Evolutionary conservation across 2,888 invertebrate genomes (phyloP), one percentile per base, ranked within the genome.

Genomic region (Serrognathus titanus): DNA sequence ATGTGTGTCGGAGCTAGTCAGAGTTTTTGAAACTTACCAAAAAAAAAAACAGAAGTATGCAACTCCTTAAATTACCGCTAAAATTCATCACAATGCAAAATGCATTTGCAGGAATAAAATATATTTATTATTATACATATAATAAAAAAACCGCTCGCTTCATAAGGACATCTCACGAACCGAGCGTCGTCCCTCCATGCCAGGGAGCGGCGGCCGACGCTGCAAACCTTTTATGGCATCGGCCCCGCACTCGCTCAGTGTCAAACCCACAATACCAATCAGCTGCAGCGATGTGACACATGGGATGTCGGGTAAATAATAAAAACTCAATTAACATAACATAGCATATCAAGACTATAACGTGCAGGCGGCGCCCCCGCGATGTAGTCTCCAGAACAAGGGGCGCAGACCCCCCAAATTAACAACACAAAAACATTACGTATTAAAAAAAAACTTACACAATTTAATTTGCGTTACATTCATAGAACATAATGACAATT

Each of bases 61-160:
- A 73, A 75, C 75, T 75, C 73, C 74, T 75, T 76, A 76, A 74
- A 77, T 78, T 78, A 78, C 78, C 72, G 79, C 79, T 79, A 79
- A 79, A 79, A 79, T 78, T 82, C 80, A 82, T 82, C 82, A 83
- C 82, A 81, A 87, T 86, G 86, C 87, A 87, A 87, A 86, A 85
- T 85, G 86, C 85, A 85, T 85, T 83, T 85, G 85, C 85, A 85
- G 85, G 83, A 86, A 87, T 86, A 87, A 86, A 86, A 87, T 85
- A 86, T 84, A 85, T 85, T 76, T 78, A 81, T 81, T 31, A 78
- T 75, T 76, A 76, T 77, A 78, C 75, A 77, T 71, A 66, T 75
- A 72, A 70, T 71, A 72, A 73, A 68, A 16, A 71, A 73, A 73
- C 71, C 71, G 73, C 74, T 74, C 74, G 70, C 68, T 72, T 72